These are phyloP conservation scores for Aphis craccivora DNA, from an alignment of 1,140 invertebrate species.

Conservation along the genomic window DNA sequence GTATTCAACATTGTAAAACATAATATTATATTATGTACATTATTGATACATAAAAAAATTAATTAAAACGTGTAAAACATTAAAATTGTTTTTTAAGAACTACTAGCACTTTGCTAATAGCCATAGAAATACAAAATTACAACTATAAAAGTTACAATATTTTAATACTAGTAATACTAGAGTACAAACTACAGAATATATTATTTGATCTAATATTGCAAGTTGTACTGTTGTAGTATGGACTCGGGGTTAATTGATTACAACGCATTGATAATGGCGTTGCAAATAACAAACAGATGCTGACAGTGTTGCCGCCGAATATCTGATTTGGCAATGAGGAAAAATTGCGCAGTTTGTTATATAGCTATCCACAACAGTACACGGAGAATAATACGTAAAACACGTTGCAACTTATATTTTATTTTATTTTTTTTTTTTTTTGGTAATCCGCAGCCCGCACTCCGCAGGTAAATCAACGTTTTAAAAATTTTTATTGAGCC, in stretches of 20 bases:
- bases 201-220: neutral
- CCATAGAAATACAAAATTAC: neutral
- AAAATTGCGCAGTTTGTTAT: neutral
- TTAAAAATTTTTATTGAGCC: too few relatives aligned
- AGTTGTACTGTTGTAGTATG: neutral
- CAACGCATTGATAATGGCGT: conserved; percentile 52
- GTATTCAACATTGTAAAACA: conserved; percentile 8
- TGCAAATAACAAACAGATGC: conserved; percentile 50
- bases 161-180: neutral
- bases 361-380: too few relatives aligned
- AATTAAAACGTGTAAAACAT: neutral
- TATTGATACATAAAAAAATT: neutral
- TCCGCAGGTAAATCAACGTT: too few relatives aligned
- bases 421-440: too few relatives aligned
- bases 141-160: neutral
- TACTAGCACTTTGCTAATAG: neutral
- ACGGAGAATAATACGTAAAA: too few relatives aligned
- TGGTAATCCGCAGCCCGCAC: too few relatives aligned
- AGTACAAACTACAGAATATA: neutral
- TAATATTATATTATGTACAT: neutral
- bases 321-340: neutral
- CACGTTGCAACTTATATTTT: too few relatives aligned
- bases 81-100: neutral
- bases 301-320: conserved; percentile 28
- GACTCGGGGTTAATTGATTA: conserved; percentile 35